phyloP scores from a whole-genome alignment of 2,113 vertebrate genomes.

The Petaurus breviceps region DNA sequence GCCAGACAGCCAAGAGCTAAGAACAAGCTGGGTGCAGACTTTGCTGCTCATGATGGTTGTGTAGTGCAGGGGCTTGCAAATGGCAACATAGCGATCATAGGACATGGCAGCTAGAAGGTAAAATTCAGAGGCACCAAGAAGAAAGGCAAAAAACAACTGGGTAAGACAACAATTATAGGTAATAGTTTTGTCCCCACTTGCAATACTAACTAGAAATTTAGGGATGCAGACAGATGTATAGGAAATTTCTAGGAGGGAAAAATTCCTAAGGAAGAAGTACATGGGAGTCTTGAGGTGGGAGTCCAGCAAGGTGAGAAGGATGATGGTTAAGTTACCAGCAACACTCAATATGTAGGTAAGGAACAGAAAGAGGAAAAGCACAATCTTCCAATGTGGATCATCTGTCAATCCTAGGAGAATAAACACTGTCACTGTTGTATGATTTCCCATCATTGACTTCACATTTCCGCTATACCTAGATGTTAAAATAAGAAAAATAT shows the following conservation, averaged over 20 bases:
- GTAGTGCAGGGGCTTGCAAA: constrained; percentile 74
- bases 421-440: constrained; percentile 40
- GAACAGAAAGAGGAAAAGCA: constrained; percentile 54
- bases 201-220: constrained; percentile 50
- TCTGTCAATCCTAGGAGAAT: constrained; percentile 55
- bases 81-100: constrained; percentile 66
- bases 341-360: constrained; percentile 56
- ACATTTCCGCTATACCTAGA: background rate
- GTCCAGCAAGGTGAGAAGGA: constrained; percentile 43
- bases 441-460: constrained; percentile 33
- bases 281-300: constrained; percentile 58
- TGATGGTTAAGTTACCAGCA: constrained; percentile 53
- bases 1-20: constrained; percentile 52
- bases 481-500: constrained; percentile 13
- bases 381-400: constrained; percentile 13
- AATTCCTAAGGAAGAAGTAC: constrained; percentile 66
- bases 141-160: constrained; percentile 57
- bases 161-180: constrained; percentile 32
- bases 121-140: constrained; percentile 44
- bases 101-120: constrained; percentile 65
- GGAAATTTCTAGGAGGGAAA: constrained; percentile 64
- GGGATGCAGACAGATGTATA: constrained; percentile 49
- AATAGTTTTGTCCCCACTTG: constrained; percentile 32
- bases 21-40: constrained; percentile 53
- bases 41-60: constrained; percentile 67